These are phyloP conservation scores for Lucinisca nassula DNA, from an alignment of 2,888 invertebrate species.

Conservation along the genomic window DNA sequence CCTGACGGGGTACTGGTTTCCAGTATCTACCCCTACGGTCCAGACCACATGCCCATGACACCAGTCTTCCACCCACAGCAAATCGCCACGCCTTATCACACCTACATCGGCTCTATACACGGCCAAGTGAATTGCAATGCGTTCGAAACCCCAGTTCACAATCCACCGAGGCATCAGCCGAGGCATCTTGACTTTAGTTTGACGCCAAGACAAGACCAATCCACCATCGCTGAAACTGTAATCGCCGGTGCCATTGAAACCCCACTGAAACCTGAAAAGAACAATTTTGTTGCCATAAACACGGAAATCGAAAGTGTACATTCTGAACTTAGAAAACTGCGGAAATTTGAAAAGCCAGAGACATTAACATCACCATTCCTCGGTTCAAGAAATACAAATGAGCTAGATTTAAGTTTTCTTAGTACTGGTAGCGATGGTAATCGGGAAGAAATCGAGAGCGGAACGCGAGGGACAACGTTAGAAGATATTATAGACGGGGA, in stretches of 20 bases:
- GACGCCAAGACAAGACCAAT: background rate
- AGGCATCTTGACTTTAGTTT: constrained; percentile 50
- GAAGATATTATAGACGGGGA: background rate
- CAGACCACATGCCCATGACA: background rate
- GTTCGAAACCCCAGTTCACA: constrained; percentile 57
- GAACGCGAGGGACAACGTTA: background rate
- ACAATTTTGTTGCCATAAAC: background rate
- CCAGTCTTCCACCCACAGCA: constrained; percentile 22
- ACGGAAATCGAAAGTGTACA: background rate
- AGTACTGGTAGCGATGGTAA: constrained; percentile 48
- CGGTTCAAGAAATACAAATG: constrained; percentile 49
- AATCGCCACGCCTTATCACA: constrained; percentile 27
- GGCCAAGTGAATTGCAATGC: background rate
- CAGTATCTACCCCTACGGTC: background rate
- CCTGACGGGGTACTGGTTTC: background rate
- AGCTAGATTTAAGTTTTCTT: constrained; percentile 56
- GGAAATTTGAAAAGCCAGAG: constrained; percentile 28
- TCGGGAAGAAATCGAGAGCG: constrained; percentile 12
- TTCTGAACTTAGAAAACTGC: background rate
- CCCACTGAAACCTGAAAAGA: constrained; percentile 13
- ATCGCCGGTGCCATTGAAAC: constrained; percentile 32
- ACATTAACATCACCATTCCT: constrained; percentile 51
- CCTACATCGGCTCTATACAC: constrained; percentile 49
- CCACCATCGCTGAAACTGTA: background rate
- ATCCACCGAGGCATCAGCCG: constrained; percentile 14